These are phyloP conservation scores for Tinea trinotella DNA, from an alignment of 2,888 invertebrate species.

Conservation along the genomic window DNA sequence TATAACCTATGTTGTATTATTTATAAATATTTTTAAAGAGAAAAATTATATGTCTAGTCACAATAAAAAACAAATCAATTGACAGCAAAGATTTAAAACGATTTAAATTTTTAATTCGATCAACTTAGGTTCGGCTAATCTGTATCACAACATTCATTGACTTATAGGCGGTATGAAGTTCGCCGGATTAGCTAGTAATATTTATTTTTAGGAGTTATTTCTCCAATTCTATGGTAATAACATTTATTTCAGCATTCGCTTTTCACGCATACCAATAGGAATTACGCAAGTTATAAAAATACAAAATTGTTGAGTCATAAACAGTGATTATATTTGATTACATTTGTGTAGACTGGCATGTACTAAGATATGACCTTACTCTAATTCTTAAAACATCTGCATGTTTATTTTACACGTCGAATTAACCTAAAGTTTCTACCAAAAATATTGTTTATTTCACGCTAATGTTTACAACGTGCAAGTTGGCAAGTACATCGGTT, in stretches of 20 bases:
- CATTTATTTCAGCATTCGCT: constrained; percentile 1
- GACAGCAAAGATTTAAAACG: no score
- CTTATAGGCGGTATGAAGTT: no score
- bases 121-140: no score
- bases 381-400: constrained; percentile 10
- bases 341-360: neutral
- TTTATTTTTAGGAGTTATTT: neutral
- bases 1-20: no score
- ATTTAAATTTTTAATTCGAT: no score
- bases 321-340: constrained; percentile 7
- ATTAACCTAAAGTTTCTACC: neutral
- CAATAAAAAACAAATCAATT: no score
- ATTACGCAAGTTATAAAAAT: constrained; percentile 8
- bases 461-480: constrained; percentile 22
- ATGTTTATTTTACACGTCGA: constrained; percentile 11
- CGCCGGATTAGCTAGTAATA: no score
- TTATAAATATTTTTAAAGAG: no score
- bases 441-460: constrained; percentile 13
- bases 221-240: neutral
- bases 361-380: neutral
- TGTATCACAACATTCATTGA: no score
- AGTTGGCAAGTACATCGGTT: constrained; percentile 32
- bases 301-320: constrained; percentile 3
- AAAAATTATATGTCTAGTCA: no score
- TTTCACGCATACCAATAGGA: constrained; percentile 4